Evolutionary conservation across 2,888 invertebrate genomes (phyloP).

Genomic region (Tholera decimalis): DNA sequence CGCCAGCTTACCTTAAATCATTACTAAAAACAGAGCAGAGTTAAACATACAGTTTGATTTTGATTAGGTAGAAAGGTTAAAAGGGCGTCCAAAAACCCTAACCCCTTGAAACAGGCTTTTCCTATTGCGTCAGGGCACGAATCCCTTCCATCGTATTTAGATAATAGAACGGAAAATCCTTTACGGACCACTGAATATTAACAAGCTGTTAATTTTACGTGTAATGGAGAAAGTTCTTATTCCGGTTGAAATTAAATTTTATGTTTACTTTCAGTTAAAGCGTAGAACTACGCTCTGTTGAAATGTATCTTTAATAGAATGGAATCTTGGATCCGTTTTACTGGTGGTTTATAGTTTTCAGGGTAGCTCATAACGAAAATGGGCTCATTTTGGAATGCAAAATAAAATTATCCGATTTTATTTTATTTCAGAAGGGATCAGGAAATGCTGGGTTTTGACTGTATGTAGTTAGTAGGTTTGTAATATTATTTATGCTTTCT

Average conservation of each 20-base stretch:
- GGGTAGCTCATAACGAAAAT: too few species aligned
- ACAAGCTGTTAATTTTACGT: slow-evolving; percentile 57
- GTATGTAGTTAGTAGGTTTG: too few species aligned
- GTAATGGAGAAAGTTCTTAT: slow-evolving; percentile 56
- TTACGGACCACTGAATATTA: slow-evolving; percentile 49
- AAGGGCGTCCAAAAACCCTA: slow-evolving; percentile 1
- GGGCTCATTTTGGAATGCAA: too few species aligned
- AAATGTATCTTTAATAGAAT: slow-evolving; percentile 28
- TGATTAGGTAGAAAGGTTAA: neutral
- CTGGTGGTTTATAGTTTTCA: neutral
- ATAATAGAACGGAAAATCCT: slow-evolving; percentile 53
- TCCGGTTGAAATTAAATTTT: slow-evolving; percentile 48
- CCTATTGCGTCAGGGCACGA: slow-evolving; percentile 15
- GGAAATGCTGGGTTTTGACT: too few species aligned
- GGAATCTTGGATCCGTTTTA: neutral
- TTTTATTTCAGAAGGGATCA: too few species aligned
- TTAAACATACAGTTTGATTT: neutral
- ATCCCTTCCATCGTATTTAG: slow-evolving; percentile 37
- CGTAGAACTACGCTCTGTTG: slow-evolving; percentile 20
- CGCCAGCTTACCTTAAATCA: too few species aligned
- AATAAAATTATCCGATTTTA: too few species aligned
- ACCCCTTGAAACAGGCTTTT: slow-evolving; percentile 7
- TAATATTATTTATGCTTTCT: too few species aligned
- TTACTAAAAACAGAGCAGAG: neutral
- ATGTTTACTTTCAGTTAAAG: slow-evolving; percentile 47